Conservation (phyloP, 2,797 vertebrate genomes). For the Limnodromus scolopaceus region DNA sequence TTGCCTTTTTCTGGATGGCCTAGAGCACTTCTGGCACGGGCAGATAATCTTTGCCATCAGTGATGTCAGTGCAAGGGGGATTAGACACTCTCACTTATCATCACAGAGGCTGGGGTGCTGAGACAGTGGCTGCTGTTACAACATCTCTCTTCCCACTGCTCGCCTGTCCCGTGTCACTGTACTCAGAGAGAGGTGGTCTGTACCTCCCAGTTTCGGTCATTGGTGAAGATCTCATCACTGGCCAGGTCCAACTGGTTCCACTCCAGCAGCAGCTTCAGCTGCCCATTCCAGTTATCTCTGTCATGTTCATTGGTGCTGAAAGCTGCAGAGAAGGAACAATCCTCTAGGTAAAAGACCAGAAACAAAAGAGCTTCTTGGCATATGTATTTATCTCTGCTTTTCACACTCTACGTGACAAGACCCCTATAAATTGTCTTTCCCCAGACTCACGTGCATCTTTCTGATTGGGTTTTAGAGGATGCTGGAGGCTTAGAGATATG, state of each 20-base stretch:
- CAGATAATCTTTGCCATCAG: background rate
- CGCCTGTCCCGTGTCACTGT: background rate
- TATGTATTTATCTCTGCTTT: background rate
- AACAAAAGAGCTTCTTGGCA: background rate
- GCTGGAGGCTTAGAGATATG: background rate
- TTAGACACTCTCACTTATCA: background rate
- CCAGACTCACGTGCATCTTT: background rate
- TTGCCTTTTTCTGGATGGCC: background rate
- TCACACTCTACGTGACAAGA: background rate
- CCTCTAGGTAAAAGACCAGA: background rate
- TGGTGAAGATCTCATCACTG: conserved; percentile 83
- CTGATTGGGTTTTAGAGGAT: background rate
- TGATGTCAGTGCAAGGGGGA: background rate
- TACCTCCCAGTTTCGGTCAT: conserved; percentile 83
- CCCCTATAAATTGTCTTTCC: background rate
- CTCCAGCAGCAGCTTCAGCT: conserved; percentile 82
- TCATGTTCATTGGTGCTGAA: conserved; percentile 83
- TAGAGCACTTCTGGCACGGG: background rate
- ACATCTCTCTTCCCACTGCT: background rate
- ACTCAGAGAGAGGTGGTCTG: background rate
- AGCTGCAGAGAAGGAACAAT: conserved; percentile 54
- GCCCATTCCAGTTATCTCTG: conserved; percentile 82
- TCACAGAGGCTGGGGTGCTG: background rate
- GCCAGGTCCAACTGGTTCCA: conserved; percentile 85
- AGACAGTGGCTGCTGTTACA: background rate